These are phyloP conservation scores for Caerostris extrusa DNA, from an alignment of 1,140 invertebrate species.

Conservation along the genomic window DNA sequence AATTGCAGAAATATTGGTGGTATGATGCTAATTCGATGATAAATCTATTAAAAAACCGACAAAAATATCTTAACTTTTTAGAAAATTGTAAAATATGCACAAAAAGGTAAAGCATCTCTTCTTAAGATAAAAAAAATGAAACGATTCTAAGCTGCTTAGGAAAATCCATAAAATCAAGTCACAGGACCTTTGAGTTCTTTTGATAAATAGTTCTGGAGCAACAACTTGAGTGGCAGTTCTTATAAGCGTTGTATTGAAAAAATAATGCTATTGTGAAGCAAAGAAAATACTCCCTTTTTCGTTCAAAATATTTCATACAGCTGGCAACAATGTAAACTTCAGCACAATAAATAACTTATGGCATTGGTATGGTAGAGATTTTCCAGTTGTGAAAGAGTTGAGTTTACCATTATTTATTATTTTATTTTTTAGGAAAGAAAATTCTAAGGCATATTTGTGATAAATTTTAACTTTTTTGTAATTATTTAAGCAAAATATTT, in stretches of 20 bases:
- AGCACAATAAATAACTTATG: background rate
- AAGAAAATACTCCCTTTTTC: background rate
- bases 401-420: no score
- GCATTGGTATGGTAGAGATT: no score
- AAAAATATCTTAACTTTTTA: no score
- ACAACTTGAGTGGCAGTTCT: background rate
- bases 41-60: no score
- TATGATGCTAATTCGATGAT: no score
- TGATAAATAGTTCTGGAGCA: slow-evolving; percentile 1
- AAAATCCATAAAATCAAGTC: slow-evolving; percentile 7
- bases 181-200: background rate
- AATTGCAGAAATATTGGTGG: no score
- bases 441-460: no score
- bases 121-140: background rate
- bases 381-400: no score
- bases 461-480: no score
- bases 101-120: background rate
- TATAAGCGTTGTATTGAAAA: background rate
- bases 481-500: no score
- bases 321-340: background rate
- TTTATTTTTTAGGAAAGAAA: no score
- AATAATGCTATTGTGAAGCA: background rate
- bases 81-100: no score
- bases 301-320: background rate
- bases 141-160: background rate